phyloP scores from a whole-genome alignment of 2,113 vertebrate genomes.

The Oreotrochilus melanogaster region DNA sequence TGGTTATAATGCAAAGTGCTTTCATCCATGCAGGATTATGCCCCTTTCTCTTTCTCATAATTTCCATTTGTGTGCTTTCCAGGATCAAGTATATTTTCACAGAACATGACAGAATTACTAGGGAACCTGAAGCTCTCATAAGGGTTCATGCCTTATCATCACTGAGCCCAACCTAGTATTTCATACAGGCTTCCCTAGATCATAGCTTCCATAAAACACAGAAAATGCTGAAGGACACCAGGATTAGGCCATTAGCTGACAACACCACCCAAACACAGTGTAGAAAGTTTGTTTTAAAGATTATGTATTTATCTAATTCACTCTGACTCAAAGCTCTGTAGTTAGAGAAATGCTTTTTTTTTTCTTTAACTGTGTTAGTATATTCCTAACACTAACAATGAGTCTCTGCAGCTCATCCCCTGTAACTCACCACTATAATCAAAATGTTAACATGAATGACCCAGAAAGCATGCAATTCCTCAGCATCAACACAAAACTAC shows the following conservation, averaged over 20 bases:
- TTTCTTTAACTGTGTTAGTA: constrained; percentile 46
- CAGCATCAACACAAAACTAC: constrained; percentile 35
- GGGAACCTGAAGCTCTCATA: neutral
- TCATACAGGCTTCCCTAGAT: neutral
- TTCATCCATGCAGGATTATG: constrained; percentile 19
- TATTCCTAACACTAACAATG: too few relatives aligned
- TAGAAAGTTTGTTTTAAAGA: constrained; percentile 49
- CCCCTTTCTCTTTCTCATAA: neutral
- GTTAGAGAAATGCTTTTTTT: constrained; percentile 30
- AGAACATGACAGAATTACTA: neutral
- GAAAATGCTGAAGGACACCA: constrained; percentile 46
- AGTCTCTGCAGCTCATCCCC: constrained; percentile 27
- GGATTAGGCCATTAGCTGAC: neutral
- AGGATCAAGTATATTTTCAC: neutral
- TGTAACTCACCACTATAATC: constrained; percentile 69
- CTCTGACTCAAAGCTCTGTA: constrained; percentile 48
- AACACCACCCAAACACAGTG: neutral
- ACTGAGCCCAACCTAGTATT: neutral
- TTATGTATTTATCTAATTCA: constrained; percentile 33
- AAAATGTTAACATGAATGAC: constrained; percentile 67
- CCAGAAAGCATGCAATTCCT: constrained; percentile 51
- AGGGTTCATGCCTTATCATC: neutral
- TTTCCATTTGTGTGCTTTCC: neutral
- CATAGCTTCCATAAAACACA: constrained; percentile 2
- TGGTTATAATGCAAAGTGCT: constrained; percentile 39